Base-by-base conservation (phyloP, 2,888 invertebrate genomes). In the Sthenelais limicola region DNA sequence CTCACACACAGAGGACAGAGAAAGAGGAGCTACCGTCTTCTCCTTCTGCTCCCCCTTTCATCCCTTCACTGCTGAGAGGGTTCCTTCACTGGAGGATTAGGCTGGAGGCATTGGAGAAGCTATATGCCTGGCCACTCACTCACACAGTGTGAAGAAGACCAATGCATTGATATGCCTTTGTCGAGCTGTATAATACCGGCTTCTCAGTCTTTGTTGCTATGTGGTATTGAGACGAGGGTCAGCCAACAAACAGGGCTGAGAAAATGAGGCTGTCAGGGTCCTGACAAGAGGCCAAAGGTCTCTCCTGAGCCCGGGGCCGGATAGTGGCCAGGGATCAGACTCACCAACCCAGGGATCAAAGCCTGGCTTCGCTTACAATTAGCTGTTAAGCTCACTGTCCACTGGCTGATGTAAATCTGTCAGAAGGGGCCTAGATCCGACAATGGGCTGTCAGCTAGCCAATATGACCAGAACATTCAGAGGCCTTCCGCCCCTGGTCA, bases 321-420 rank as follows among this genome's bases (percentile, higher is more conserved):
- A 26, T 18, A 54, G 70, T 38, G 56, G 54, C 49, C 54, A 38
- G 70, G 70, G 70, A 54, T 70, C 51, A 54, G 47, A 43, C 54
- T 30, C 43, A 35, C 54, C 26, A 47, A 38, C 56, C 28, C 28
- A 7, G 54, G 56, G 70, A 70, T 38, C 70, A 43, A n/a, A 18
- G 47, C 48, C 48, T 15, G 38, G 62, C 62, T 24, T 35, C 18
- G 62, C 26, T 43, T 62, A 62, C 35, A 62, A 62, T 62, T 62
- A 62, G 62, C 62, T 38, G 62, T 62, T 62, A 62, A 62, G 62
- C 62, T 62, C 21, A 62, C 62, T 62, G 62, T 62, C 62, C 62
- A 62, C 38, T 62, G 62, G 35, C 62, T 62, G 62, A 62, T 62
- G 62, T 62, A 62, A 62, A 62, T 62, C 62, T 62, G 35, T 38